Percentiles rank a stretch among this genome's conserved stretches.
phyloP scores from a whole-genome alignment of 2,113 vertebrate species.

The Cavia aperea region DNA sequence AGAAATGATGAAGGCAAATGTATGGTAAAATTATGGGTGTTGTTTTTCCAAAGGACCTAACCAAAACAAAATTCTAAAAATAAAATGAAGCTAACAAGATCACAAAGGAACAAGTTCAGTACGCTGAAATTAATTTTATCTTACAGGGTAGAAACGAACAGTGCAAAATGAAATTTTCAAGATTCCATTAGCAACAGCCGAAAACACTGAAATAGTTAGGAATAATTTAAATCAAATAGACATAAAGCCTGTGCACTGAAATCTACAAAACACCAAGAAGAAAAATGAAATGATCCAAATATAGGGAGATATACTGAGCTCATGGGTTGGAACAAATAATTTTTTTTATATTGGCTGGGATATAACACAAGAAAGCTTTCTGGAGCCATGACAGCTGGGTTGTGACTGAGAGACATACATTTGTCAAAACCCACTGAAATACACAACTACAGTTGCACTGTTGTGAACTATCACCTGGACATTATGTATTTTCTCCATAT shows the following conservation, averaged over 20 bases:
- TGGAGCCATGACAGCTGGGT: not conserved
- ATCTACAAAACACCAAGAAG: not conserved
- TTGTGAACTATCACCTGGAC: not conserved
- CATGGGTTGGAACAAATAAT: not conserved
- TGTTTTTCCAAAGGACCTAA: not conserved
- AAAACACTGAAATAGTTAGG: not conserved
- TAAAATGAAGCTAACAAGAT: not conserved
- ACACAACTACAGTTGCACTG: not conserved
- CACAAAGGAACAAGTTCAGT: not conserved
- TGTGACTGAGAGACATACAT: not conserved
- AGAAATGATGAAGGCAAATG: not conserved
- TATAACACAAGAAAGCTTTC: too few relatives aligned
- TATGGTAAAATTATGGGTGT: not conserved
- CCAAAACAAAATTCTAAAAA: not conserved
- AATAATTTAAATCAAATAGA: not conserved
- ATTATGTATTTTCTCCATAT: not conserved
- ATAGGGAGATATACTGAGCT: not conserved
- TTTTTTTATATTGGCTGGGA: not conserved
- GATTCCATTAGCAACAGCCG: not conserved
- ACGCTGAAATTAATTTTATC: not conserved
- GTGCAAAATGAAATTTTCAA: not conserved
- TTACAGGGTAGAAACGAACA: not conserved
- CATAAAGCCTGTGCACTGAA: not conserved
- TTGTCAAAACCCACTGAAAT: not conserved
- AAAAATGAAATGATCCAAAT: not conserved